Conservation (phyloP, 2,113 vertebrate genomes). For the Piaya cayana region DNA sequence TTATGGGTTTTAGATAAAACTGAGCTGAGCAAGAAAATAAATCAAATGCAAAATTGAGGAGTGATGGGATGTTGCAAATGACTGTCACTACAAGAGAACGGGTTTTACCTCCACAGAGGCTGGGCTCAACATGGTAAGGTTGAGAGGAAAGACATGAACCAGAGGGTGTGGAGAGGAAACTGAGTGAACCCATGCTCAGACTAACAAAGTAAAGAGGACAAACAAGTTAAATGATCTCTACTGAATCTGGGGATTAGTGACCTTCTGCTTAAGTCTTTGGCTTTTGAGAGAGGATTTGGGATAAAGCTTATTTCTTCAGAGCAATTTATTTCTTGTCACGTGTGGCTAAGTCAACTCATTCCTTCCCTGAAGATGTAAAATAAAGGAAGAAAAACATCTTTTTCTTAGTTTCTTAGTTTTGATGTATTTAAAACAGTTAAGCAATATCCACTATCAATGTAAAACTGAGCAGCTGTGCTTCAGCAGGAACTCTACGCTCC, state of each 20-base stretch:
- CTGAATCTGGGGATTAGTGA: constrained; percentile 39
- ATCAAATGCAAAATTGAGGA: background rate
- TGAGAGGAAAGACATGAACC: background rate
- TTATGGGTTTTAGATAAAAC: background rate
- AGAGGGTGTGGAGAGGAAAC: background rate
- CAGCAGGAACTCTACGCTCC: background rate
- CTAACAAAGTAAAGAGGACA: constrained; percentile 42
- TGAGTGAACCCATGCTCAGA: background rate
- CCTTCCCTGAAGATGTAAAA: background rate
- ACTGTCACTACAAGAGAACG: accelerated
- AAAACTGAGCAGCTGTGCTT: background rate
- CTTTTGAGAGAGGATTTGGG: constrained; percentile 42
- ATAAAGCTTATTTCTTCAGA: constrained; percentile 53
- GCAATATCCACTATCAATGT: background rate
- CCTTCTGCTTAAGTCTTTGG: constrained; percentile 43
- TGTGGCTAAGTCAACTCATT: background rate
- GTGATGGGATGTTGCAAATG: background rate
- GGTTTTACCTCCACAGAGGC: background rate
- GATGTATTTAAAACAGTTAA: background rate
- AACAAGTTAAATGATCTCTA: constrained; percentile 49
- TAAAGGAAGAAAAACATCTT: background rate
- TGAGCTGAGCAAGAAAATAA: background rate
- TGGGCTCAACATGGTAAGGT: accelerated
- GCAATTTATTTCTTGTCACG: constrained; percentile 35
- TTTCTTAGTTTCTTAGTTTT: background rate